Evolutionary conservation across 2,113 vertebrate species (phyloP), one percentile per base, ranked within the genome.

Genomic region (Grantiella picta): DNA sequence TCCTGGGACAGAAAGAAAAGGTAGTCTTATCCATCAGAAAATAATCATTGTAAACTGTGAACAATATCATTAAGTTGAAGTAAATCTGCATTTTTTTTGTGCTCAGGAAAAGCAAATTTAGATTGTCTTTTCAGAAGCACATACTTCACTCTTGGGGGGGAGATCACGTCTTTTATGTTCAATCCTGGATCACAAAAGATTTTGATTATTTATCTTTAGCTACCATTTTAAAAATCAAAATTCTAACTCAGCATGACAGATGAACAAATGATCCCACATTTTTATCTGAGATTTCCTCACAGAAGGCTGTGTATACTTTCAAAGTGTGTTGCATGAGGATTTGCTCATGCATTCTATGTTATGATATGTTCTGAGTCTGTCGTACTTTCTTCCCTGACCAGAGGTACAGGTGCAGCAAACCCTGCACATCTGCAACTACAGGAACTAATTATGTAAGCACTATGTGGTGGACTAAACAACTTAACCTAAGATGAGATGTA

Each of bases 261-360:
- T 44, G 22, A 69, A 20, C 13, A 92, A 82, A 56, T 16, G 23
- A 3, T 86, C 7, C 3, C 15, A 4, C 33, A 44, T 56, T 83
- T 82, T 47, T 79, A 18, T 18, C 25, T 38, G 29, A 72, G 25
- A 50, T 52, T 82, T 86, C 27, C 49, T 76, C 7, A 12, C 13
- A 38, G 33, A 36, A 19, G 5, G 35, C 57, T 69, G 10, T 14
- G 16, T n/a, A 10, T 47, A 16, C 25, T 63, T 71, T 16, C 23
- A 68, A 8, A 3, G 11, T 8, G 5, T 54, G 22, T 31, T 50
- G 16, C 24, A 24, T 7, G n/a, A 84, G 12, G 25, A 69, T 36
- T 16, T 21, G 12, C 9, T 59, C 1, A 6, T 5, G 5, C 6
- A 5, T 81, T 17, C 18, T 29, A 33, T 8, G 1, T 47, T 47